Conservation (phyloP, 2,797 vertebrate genomes). For the Tinamus major region DNA sequence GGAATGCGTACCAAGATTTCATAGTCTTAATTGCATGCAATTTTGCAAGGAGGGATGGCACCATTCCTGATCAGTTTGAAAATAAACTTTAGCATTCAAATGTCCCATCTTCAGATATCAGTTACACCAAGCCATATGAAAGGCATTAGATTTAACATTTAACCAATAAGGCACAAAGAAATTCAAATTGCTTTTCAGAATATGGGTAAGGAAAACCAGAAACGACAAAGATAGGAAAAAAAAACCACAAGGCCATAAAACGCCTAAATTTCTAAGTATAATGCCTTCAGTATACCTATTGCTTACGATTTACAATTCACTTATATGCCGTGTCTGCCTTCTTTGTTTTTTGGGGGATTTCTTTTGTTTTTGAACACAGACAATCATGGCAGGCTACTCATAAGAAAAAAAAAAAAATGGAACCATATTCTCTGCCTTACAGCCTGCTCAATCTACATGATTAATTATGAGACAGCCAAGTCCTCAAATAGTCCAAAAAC, state of each 20-base stretch:
- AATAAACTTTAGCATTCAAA: not conserved
- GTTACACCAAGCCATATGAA: not conserved
- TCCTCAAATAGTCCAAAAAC: not conserved
- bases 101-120: not conserved
- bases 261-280: not conserved
- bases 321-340: not conserved
- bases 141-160: not conserved
- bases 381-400: not conserved
- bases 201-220: no score
- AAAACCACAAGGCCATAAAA: not conserved
- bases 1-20: not conserved
- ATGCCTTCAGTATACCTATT: not conserved
- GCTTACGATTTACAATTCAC: not conserved
- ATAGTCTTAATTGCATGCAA: not conserved
- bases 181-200: not conserved
- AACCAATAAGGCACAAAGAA: not conserved
- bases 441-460: not conserved
- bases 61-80: not conserved
- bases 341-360: not conserved
- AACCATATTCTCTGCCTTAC: not conserved
- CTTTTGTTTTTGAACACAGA: not conserved
- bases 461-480: not conserved
- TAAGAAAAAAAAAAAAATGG: not conserved
- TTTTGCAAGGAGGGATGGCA: not conserved
- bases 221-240: not conserved